Evolutionary conservation across 2,797 vertebrate species (phyloP).

Genomic region (Esox masquinongy): DNA sequence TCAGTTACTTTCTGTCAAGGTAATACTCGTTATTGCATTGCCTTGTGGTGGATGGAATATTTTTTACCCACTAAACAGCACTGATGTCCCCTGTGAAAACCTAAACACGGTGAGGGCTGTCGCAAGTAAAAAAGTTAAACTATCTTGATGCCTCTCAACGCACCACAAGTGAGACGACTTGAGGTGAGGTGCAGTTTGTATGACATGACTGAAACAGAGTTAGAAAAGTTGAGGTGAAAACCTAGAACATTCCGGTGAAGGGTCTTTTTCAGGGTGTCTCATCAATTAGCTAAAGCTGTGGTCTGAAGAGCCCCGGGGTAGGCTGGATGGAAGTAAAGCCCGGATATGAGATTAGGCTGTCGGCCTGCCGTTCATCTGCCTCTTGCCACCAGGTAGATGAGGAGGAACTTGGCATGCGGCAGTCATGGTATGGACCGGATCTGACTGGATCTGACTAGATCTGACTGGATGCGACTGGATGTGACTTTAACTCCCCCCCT

Average conservation of each 20-base stretch:
- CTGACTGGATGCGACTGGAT: slow-evolving; percentile 57
- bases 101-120: slow-evolving; percentile 55
- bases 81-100: slow-evolving; percentile 65
- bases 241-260: slow-evolving; percentile 63
- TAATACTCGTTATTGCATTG: slow-evolving; percentile 62
- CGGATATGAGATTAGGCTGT: slow-evolving; percentile 74
- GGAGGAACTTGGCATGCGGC: slow-evolving; percentile 60
- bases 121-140: slow-evolving; percentile 48
- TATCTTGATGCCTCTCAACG: slow-evolving; percentile 27
- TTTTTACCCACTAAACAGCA: slow-evolving; percentile 43
- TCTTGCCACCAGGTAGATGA: slow-evolving; percentile 72
- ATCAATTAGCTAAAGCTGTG: slow-evolving; percentile 81
- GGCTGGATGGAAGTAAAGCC: slow-evolving; percentile 62
- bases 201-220: slow-evolving; percentile 53
- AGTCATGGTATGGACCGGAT: slow-evolving; percentile 72
- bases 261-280: slow-evolving; percentile 78
- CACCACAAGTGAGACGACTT: slow-evolving; percentile 57
- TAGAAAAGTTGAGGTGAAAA: slow-evolving; percentile 70
- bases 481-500: slow-evolving; percentile 67
- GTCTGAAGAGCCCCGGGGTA: slow-evolving; percentile 45
- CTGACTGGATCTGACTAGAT: slow-evolving; percentile 60
- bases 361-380: slow-evolving; percentile 52
- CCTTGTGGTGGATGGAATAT: slow-evolving; percentile 46
- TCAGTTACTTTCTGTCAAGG: slow-evolving; percentile 63
- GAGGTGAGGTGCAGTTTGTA: slow-evolving; percentile 32